phyloP scores from a whole-genome alignment of 2,797 vertebrate species.

The Darevskia nairensis region DNA sequence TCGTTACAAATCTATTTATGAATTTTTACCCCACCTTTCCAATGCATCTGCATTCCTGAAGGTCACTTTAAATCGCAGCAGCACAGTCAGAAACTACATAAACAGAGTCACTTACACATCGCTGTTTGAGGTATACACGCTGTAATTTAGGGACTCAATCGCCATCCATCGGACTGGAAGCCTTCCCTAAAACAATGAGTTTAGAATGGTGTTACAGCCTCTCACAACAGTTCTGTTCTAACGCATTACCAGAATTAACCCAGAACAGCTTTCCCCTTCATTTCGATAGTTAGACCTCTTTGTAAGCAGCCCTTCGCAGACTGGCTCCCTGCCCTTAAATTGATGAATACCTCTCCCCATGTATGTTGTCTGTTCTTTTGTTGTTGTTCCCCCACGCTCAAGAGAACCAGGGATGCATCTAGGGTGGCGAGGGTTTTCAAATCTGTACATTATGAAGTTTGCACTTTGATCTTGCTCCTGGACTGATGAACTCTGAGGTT shows the following conservation, averaged over 20 bases:
- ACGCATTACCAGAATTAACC: not conserved
- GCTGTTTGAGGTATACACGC: slow-evolving; percentile 90
- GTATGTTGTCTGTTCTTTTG: no score
- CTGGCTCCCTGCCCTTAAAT: not conserved
- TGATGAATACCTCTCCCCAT: not conserved
- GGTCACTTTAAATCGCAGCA: not conserved
- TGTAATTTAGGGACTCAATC: slow-evolving; percentile 90
- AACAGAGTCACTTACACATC: slow-evolving; percentile 83
- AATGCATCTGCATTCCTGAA: not conserved
- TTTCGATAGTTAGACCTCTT: not conserved
- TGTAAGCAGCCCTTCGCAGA: not conserved
- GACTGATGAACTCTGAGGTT: not conserved
- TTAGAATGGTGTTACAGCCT: slow-evolving; percentile 2
- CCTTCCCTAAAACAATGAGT: slow-evolving; percentile 79
- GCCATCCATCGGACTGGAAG: slow-evolving; percentile 92
- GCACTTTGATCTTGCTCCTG: not conserved
- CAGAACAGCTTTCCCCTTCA: not conserved
- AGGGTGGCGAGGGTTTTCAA: not conserved
- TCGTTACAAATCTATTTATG: not conserved
- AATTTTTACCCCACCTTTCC: not conserved
- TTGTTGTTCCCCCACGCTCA: no score
- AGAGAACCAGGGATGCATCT: not conserved
- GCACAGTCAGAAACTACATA: not conserved
- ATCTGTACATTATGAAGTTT: not conserved
- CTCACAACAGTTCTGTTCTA: not conserved